Evolutionary conservation across 1,140 invertebrate genomes (phyloP), one percentile per base, ranked within the genome.

Genomic region (Leptinotarsa defecta): DNA sequence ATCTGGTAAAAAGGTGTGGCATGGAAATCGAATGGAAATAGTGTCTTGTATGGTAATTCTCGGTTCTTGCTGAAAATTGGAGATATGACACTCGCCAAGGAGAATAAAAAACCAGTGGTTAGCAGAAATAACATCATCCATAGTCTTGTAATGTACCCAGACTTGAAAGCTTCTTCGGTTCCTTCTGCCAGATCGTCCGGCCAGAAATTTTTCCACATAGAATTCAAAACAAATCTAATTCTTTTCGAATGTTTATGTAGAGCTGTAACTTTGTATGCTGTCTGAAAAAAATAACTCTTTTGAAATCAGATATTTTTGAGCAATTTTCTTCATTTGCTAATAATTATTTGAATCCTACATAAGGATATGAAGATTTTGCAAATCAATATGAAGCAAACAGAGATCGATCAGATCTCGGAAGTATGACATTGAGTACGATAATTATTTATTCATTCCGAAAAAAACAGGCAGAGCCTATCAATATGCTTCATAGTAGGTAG

Each of bases 1-100:
- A 75, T 52, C 43, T 75, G 65, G 64, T 75, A 75, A n/a, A 49
- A 48, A 70, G 74, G 74, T 20, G 48, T 75, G 57, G 15, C 61
- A 11, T 22, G 34, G 49, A 52, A 70, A 61, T 75, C 67, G 34
- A 75, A 75, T 3, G 74, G 67, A 48, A 69, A 75, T 43, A 75
- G 17, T 3, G 74, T 15, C 19, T 69, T 68, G 48, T 68, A 75
- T 2, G 74, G 74, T 19, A 75, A n/a, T 63, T 69, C 48, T 70
- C 67, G 70, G 2, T 48, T 13, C 4, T 57, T 67, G 17, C 20
- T 11, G 3, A 68, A 48, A 0, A 75, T 48, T 3, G 74, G 74
- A 8, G 27, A 15, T 22, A 34, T 22, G 15, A 67, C 2, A 17
- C 20, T 20, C 5, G 6, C 19, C 15, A 67, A 15, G 15, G 64